Evolutionary conservation across 2,888 invertebrate genomes (phyloP), one percentile per base, ranked within the genome.

Genomic region (Tuberolachnus salignus): DNA sequence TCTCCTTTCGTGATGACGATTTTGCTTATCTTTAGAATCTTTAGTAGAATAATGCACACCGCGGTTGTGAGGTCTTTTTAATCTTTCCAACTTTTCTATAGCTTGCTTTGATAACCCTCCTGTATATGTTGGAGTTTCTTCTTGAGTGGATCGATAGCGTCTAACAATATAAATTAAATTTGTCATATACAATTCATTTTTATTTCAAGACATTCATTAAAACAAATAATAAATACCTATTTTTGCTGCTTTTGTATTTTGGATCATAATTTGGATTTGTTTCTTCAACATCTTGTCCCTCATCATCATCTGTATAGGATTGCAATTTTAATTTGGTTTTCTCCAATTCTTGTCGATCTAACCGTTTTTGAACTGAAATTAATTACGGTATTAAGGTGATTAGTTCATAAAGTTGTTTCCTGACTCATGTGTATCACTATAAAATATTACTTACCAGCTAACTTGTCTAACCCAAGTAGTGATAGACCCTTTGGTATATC

Each of bases 51-150:
- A 88, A 84, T 91, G 90, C 0, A 93, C 90, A 42, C 92, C 92
- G 84, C 92, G 90, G 82, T 91, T 90, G 84, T 88, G 89, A 73
- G 89, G 87, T 84, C 88, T 89, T 83, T 84, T 84, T n/a, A 85
- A 84, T 19, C 82, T 82, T 57, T 83, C 82, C 67, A 83, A 82
- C 57, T 83, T 81, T 80, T 83, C 82, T 66, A 81, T 81, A 0
- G 93, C 94, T 84, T 91, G 91, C 80, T 91, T 90, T 44, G 93
- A 93, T 26, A 97, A 92, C 8, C 97, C 97, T 6, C 97, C 97
- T 0, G 97, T 95, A 84, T 97, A 91, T 0, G 97, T 94, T 0
- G 98, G 98, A 0, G 97, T 97, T 87, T 98, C 97, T 83, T 92
- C 92, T 83, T 91, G 90, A 14, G 91, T 88, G 69, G 90, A 88